Base-by-base conservation (phyloP, 2,888 invertebrate species). In the Apodemia mormo region DNA sequence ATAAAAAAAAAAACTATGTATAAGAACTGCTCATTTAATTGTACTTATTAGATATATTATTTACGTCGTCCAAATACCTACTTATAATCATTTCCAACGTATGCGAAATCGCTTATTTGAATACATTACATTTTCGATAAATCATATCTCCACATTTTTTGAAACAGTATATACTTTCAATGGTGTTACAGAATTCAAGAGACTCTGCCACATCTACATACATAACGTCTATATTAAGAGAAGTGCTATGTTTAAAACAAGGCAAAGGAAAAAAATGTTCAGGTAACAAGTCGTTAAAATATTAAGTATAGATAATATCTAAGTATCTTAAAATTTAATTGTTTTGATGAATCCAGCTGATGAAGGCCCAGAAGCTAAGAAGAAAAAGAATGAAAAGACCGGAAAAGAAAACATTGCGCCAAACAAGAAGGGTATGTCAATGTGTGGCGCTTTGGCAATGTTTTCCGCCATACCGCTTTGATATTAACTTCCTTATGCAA, bases 221-320 rank as follows among this genome's bases (percentile, higher is more conserved):
- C 78, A 89, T 95, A 73, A 90, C 94, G 67, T 90, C 94, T 22
- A 94, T 95, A 79, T 79, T 95, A 71, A 94, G 94, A 80, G 95
- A 95, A 86, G 92, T 94, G 70, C 84, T 95, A 76, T 94, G 95
- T 76, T 90, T 95, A 68, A 94, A 94, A 80, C 93, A 93, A 82
- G 91, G 91, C 74, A 94, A 92, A 83, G 92, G 94, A 74, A 93
- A 93, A 79, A 92, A 91, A 81, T 85, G 86, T 77, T 86, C 91
- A 84, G 91, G 92, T 93, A 86, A 65, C 6, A 65, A 30, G 61
- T 54, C 54, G 37, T 65, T 66, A 1, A n/a, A 14, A 22, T 54
- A 7, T 8, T 58, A 30, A 43, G 52, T 10, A 65, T 65, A 22
- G 14, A 45, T 29, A 2, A 30, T 69, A 61, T 33, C 33, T 30